A percentile compares a stretch with the other conserved stretches of the same genome.
Conservation (phyloP, 1,140 invertebrate genomes). For the Papilio machaon region DNA sequence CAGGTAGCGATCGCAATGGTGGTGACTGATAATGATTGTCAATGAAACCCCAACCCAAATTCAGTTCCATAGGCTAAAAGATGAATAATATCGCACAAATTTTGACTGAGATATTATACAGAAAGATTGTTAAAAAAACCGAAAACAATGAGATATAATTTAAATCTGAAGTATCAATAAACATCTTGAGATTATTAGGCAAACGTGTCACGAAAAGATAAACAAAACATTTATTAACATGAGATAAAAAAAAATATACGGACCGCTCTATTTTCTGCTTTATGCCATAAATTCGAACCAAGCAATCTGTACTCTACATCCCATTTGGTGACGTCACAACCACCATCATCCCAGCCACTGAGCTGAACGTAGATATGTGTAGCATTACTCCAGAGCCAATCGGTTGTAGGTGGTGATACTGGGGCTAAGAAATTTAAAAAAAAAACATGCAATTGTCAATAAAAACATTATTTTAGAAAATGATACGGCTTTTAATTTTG, state of each 20-base stretch:
- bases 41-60: constrained; percentile 85
- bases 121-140: background rate
- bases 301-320: constrained; percentile 75
- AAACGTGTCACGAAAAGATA: too few relatives aligned
- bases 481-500: too few relatives aligned
- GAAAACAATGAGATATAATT: background rate
- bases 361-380: constrained; percentile 75
- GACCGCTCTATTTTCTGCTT: constrained; percentile 74
- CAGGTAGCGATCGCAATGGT: constrained; percentile 86
- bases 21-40: constrained; percentile 85
- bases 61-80: constrained; percentile 60
- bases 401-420: constrained; percentile 67
- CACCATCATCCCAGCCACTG: constrained; percentile 77
- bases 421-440: constrained; percentile 59
- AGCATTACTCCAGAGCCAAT: constrained; percentile 80
- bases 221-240: too few relatives aligned
- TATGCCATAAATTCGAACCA: constrained; percentile 68
- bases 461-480: too few relatives aligned
- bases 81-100: background rate
- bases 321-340: constrained; percentile 77
- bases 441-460: background rate
- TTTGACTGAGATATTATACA: background rate
- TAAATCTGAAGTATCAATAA: too few relatives aligned
- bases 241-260: background rate
- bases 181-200: background rate